A percentile compares a stretch with the other conserved stretches of the same genome.
Evolutionary conservation across 2,113 vertebrate genomes (phyloP).

Genomic region (Prinia subflava): DNA sequence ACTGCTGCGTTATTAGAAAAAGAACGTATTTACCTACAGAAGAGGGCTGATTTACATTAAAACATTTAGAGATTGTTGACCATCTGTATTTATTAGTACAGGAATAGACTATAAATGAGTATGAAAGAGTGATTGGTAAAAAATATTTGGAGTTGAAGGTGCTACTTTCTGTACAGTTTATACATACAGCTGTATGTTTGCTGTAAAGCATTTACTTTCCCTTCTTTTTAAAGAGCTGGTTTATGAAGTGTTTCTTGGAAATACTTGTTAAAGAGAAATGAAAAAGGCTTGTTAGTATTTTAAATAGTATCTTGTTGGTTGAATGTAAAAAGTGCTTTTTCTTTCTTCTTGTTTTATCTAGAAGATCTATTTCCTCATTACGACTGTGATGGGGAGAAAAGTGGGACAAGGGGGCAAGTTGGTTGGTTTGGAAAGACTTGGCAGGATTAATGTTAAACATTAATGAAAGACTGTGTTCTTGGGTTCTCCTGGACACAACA

Average conservation of each 20-base stretch:
- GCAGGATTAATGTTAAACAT: background rate
- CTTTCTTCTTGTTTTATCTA: background rate
- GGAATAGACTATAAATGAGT: background rate
- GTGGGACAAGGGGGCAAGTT: background rate
- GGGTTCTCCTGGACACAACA: background rate
- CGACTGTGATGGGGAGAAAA: background rate
- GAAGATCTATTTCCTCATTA: background rate
- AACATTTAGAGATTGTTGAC: background rate
- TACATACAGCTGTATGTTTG: background rate
- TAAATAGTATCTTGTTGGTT: background rate
- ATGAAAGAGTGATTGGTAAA: background rate
- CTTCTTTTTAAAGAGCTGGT: slow-evolving; percentile 26
- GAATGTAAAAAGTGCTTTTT: background rate
- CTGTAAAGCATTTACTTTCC: slow-evolving; percentile 15
- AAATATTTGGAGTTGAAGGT: background rate
- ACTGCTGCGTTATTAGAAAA: background rate
- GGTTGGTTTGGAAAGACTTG: background rate
- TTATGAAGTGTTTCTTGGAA: slow-evolving; percentile 59
- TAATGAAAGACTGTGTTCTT: background rate
- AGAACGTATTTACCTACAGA: background rate
- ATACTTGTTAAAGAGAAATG: slow-evolving; percentile 3
- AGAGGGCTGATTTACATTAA: background rate
- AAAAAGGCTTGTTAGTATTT: background rate
- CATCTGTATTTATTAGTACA: background rate
- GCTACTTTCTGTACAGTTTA: background rate